Base-by-base conservation (phyloP, 2,797 vertebrate genomes). In the Carapus acus region DNA sequence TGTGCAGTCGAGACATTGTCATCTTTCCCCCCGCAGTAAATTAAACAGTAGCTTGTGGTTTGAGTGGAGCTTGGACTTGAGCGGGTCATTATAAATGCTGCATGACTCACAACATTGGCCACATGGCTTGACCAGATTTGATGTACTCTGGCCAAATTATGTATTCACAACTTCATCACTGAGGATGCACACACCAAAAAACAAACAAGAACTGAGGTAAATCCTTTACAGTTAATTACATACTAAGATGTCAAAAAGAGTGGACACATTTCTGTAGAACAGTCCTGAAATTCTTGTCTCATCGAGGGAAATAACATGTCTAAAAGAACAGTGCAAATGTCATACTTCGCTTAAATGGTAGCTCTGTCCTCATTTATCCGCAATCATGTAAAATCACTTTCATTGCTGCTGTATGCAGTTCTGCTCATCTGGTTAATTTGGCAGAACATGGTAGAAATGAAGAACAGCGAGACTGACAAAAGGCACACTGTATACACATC, bases 1-100 rank as follows among this genome's bases (percentile, higher is more conserved):
- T 55, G 50, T 41, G 48, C 9, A 20, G 44, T 48, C 59, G 41
- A 56, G 52, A 69, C 38, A 55, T 71, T 62, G 58, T 72, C 72
- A 69, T 78, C 65, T 41, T 61, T 44, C 65, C 68, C 71, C 73
- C 71, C 73, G 40, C 63, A 54, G 45, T 54, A 60, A 67, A 76
- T 61, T 21, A 68, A 73, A 76, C 54, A 68, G 69, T 72, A 74
- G 63, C 70, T 36, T 51, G 33, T 17, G 59, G 66, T 73, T 58
- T 43, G 59, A 65, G 47, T 43, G 48, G 53, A 74, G 57, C 63
- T 6, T 41, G 43, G 51, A 47, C 62, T 57, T 17, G 51, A 61
- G 65, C 33, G 27, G 34, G 56, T 68, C 64, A 58, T 23, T 47
- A 48, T 66, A 61, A 71, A 56, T 47, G 56, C 59, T 67, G 41